A percentile compares a stretch with the other conserved stretches of the same genome.
Conservation (phyloP, 30 jellyfish, hydroid and myxozoan genomes). For the Haliclystus octoradiatus region DNA sequence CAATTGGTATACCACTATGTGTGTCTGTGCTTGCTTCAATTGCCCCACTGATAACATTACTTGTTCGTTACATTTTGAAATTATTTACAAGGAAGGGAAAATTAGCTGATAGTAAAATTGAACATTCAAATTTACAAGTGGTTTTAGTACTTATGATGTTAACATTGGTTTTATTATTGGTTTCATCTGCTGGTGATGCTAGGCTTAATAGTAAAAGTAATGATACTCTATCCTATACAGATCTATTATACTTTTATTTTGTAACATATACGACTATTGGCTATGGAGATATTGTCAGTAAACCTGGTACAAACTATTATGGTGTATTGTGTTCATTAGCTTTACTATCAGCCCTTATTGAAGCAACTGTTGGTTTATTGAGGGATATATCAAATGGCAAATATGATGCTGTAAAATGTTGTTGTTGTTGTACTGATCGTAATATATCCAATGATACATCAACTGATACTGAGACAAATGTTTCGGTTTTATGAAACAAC, state of each 20-base stretch:
- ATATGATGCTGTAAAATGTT: too few relatives aligned
- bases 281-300: constrained; percentile 16
- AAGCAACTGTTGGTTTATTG: constrained; percentile 4
- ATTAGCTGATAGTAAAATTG: background rate
- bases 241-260: constrained; percentile 8
- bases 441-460: too few relatives aligned
- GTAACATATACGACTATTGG: constrained; percentile 19
- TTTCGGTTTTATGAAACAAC: too few relatives aligned
- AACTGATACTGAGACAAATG: too few relatives aligned
- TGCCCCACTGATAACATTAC: constrained; percentile 5
- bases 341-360: constrained; percentile 16
- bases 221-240: background rate
- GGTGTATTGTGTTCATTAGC: constrained; percentile 4
- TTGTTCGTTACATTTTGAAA: background rate
- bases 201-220: background rate
- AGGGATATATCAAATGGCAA: background rate
- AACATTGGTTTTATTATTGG: background rate
- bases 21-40: constrained; percentile 6
- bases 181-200: constrained; percentile 3
- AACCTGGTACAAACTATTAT: constrained; percentile 1
- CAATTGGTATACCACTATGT: constrained; percentile 11
- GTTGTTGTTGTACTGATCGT: too few relatives aligned
- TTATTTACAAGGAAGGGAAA: background rate
- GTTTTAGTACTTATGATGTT: constrained; percentile 8
- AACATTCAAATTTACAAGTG: background rate